Evolutionary conservation across 1,140 invertebrate species (phyloP).

Genomic region (Drosophila tropicalis): DNA sequence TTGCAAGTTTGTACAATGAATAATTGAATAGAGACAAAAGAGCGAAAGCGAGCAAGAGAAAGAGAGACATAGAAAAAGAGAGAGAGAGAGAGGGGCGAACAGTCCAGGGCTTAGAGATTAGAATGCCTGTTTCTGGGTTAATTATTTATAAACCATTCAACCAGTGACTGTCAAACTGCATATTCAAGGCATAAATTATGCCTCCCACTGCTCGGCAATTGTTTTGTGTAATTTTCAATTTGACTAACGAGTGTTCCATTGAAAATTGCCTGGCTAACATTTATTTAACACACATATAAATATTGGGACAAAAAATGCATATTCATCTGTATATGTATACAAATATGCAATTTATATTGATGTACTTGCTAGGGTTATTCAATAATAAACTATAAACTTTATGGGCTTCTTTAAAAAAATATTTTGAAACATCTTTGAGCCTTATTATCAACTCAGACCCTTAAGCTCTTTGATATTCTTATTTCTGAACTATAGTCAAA

Average conservation of each 20-base stretch:
- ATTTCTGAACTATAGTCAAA: too few relatives aligned
- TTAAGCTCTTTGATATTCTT: too few relatives aligned
- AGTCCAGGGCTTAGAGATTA: conserved; percentile 14
- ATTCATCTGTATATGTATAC: conserved; percentile 10
- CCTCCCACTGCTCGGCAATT: conserved; percentile 17
- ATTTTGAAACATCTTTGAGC: too few relatives aligned
- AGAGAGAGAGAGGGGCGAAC: not conserved
- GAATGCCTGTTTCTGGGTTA: conserved; percentile 55
- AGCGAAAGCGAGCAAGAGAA: not conserved
- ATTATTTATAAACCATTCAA: conserved; percentile 57
- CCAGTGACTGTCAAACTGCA: conserved; percentile 62
- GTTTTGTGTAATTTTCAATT: conserved; percentile 69
- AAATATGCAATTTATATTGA: not conserved
- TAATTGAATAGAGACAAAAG: conserved; percentile 52
- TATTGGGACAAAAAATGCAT: conserved; percentile 23
- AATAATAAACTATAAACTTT: not conserved
- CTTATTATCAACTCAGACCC: too few relatives aligned
- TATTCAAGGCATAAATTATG: conserved; percentile 64
- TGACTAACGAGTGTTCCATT: conserved; percentile 47
- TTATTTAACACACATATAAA: conserved; percentile 34
- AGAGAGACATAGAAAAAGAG: not conserved
- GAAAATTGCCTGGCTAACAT: conserved; percentile 43
- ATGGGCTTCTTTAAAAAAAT: too few relatives aligned
- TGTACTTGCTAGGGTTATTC: not conserved
- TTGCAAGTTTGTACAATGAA: conserved; percentile 60